Conservation (phyloP, 2,888 invertebrate species). For the Coenonympha glycerion region DNA sequence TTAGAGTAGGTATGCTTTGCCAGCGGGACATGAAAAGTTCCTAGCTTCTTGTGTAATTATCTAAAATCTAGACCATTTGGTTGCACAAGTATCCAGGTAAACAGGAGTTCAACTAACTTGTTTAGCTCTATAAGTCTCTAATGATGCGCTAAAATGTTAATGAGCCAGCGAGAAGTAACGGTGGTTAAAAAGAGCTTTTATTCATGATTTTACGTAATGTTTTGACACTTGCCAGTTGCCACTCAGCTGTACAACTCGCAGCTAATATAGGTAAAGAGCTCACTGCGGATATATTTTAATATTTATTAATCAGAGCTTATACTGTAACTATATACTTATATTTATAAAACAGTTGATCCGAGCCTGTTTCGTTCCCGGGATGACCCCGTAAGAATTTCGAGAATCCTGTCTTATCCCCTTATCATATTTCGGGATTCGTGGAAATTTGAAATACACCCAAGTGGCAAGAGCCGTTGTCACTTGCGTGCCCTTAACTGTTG, state of each 20-base stretch:
- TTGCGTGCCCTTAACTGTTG: too few relatives aligned
- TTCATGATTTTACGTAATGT: constrained; percentile 38
- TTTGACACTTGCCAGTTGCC: constrained; percentile 36
- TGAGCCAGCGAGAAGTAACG: constrained; percentile 37
- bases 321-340: too few relatives aligned
- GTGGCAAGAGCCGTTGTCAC: too few relatives aligned
- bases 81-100: constrained; percentile 4
- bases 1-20: too few relatives aligned
- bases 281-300: too few relatives aligned
- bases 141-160: constrained; percentile 19
- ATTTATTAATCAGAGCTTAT: too few relatives aligned
- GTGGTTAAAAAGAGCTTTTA: constrained; percentile 38
- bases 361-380: too few relatives aligned
- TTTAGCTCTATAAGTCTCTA: constrained; percentile 12
- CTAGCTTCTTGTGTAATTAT: neutral
- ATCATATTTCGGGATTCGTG: too few relatives aligned
- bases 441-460: too few relatives aligned
- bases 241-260: constrained; percentile 14
- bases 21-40: neutral
- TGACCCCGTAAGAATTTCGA: too few relatives aligned
- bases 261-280: constrained; percentile 3
- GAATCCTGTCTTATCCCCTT: too few relatives aligned
- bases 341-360: too few relatives aligned
- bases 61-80: neutral
- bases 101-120: constrained; percentile 11